Evolutionary conservation across 2,888 invertebrate genomes (phyloP), one percentile per base, ranked within the genome.

Genomic region (Campopleginae sp.): DNA sequence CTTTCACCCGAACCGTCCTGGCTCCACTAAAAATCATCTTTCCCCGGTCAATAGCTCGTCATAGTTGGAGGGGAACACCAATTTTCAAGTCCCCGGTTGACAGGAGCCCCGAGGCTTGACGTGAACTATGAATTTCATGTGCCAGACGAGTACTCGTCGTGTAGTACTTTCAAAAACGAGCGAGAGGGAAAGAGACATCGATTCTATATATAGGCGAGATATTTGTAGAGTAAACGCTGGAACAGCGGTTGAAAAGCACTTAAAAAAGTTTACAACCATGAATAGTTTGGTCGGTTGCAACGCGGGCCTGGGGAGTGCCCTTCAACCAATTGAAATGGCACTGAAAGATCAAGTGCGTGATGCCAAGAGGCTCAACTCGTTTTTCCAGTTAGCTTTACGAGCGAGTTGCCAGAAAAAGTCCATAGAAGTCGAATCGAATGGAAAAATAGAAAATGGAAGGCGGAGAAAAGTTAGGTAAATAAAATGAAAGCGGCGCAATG

Each of bases 291-390:
- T 27, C 33, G 51, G 44, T 51, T 70, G 19, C 3, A 48, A 46
- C 71, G 5, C 71, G 1, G 42, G 42, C 23, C n/a, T 14, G 23
- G 17, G 7, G 27, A 74, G 74, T 75, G 31, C 58, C 54, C 70
- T 78, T 82, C 54, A 48, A 70, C 19, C 54, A 68, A 78, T 81
- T 81, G 61, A 72, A 86, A 86, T 82, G 46, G 66, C 80, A 61
- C 80, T 44, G 42, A 38, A 54, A 72, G 17, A 66, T 42, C 75
- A 51, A 66, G 51, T 58, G 46, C 17, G 19, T 38, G 38, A 12
- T 44, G 54, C 66, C 65, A 65, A 70, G 76, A 77, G 66, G 48
- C 38, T 19, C 5, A 7, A 46, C 66, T 33, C 17, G 14, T 66
- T 48, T 70, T n/a, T 23, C 10, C 42, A 23, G 70, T 76, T 70